Conservation (phyloP, 1,140 invertebrate genomes). For the Harpegnathos saltator region DNA sequence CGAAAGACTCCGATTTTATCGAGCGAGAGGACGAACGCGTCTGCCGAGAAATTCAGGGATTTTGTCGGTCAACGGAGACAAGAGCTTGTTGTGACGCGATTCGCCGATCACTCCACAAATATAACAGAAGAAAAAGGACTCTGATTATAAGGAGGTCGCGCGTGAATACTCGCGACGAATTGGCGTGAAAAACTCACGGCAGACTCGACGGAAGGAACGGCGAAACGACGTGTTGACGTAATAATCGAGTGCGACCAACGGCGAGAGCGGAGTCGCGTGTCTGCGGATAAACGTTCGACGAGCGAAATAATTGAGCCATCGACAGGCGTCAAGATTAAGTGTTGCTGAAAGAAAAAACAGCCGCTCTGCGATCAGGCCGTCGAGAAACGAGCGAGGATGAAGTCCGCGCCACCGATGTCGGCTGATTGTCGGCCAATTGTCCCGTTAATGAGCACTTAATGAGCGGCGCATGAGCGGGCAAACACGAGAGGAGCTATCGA, state of each 20-base stretch:
- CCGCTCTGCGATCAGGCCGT: background rate
- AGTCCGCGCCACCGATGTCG: no score
- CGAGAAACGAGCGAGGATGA: background rate
- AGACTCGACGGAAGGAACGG: no score
- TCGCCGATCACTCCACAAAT: constrained; percentile 19
- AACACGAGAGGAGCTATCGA: constrained; percentile 44
- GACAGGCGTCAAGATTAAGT: constrained; percentile 22
- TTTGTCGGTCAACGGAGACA: background rate
- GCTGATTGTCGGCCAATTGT: background rate
- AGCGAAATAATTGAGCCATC: constrained; percentile 22
- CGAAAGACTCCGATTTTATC: background rate
- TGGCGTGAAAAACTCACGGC: background rate
- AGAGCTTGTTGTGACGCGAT: background rate
- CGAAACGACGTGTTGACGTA: no score
- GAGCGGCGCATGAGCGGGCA: constrained; percentile 20
- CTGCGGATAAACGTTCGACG: constrained; percentile 4
- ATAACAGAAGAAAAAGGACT: constrained; percentile 10
- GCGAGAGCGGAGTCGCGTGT: background rate
- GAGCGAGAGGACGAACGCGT: background rate
- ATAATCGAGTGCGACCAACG: no score
- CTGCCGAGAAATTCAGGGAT: constrained; percentile 2
- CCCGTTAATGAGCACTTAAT: constrained; percentile 29
- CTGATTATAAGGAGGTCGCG: constrained; percentile 40
- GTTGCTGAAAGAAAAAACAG: background rate
- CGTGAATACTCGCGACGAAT: background rate